Conservation (phyloP, 2,888 invertebrate genomes). For the Lissocephala sabroskyi region DNA sequence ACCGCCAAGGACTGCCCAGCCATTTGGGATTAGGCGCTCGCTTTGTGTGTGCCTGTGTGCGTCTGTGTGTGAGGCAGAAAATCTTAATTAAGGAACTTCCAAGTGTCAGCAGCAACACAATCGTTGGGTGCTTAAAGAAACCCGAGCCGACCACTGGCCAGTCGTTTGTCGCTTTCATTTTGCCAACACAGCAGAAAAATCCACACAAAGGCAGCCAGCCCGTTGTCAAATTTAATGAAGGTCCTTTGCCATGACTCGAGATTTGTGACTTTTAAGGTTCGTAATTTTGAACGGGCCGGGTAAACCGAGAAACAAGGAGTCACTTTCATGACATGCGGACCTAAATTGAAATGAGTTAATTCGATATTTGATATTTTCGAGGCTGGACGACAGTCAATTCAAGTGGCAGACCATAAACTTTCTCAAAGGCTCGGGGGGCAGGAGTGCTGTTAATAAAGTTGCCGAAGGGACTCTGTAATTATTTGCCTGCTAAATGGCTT, state of each 20-base stretch:
- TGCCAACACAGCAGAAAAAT: constrained; percentile 46
- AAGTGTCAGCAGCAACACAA: constrained; percentile 36
- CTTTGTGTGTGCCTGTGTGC: constrained; percentile 18
- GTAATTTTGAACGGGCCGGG: not conserved
- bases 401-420: too few relatives aligned
- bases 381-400: constrained; percentile 29
- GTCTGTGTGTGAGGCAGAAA: constrained; percentile 37
- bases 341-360: constrained; percentile 52
- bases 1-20: constrained; percentile 11
- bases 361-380: constrained; percentile 62
- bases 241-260: constrained; percentile 45
- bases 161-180: constrained; percentile 7
- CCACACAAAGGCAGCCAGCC: constrained; percentile 20
- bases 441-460: constrained; percentile 55
- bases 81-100: constrained; percentile 67
- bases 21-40: not conserved
- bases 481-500: constrained; percentile 59
- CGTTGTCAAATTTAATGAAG: constrained; percentile 66
- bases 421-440: too few relatives aligned
- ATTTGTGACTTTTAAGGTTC: constrained; percentile 28
- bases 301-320: constrained; percentile 11
- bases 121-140: constrained; percentile 13
- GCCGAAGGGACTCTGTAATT: constrained; percentile 44
- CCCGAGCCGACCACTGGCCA: not conserved
- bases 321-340: constrained; percentile 12